A percentile compares a stretch with the other conserved stretches of the same genome.
These are phyloP conservation scores for Channa argus DNA, from an alignment of 2,113 vertebrate genomes.

Conservation along the genomic window DNA sequence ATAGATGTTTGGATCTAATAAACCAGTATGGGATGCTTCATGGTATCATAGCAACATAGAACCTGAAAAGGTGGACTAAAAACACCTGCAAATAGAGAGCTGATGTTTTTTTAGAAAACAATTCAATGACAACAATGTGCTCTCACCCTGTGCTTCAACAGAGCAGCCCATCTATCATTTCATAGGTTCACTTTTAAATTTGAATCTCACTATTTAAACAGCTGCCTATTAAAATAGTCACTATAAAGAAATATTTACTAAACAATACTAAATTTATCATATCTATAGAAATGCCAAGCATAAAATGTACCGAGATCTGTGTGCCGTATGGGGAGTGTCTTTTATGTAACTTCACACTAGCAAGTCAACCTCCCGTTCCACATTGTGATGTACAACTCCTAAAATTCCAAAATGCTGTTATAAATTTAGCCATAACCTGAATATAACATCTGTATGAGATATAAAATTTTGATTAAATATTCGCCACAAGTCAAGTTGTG, in stretches of 20 bases:
- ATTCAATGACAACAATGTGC: background rate
- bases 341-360: constrained; percentile 4
- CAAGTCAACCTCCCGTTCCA: background rate
- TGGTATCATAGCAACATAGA: too few species aligned
- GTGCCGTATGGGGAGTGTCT: background rate
- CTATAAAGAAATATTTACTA: too few species aligned
- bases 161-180: background rate
- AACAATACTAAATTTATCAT: too few species aligned
- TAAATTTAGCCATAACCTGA: constrained; percentile 33
- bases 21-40: too few species aligned
- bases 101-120: background rate
- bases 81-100: background rate
- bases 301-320: too few species aligned
- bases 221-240: background rate
- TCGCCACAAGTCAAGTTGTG: constrained; percentile 11
- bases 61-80: too few species aligned
- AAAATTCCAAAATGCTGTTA: background rate
- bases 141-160: background rate
- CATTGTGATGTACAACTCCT: background rate
- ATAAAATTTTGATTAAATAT: constrained; percentile 39
- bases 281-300: too few species aligned
- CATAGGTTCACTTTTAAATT: too few species aligned
- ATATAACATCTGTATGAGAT: constrained; percentile 24
- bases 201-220: too few species aligned
- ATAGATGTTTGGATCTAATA: too few species aligned